phyloP scores from a whole-genome alignment of 2,888 invertebrate species.

The Silvanus unidentatus region DNA sequence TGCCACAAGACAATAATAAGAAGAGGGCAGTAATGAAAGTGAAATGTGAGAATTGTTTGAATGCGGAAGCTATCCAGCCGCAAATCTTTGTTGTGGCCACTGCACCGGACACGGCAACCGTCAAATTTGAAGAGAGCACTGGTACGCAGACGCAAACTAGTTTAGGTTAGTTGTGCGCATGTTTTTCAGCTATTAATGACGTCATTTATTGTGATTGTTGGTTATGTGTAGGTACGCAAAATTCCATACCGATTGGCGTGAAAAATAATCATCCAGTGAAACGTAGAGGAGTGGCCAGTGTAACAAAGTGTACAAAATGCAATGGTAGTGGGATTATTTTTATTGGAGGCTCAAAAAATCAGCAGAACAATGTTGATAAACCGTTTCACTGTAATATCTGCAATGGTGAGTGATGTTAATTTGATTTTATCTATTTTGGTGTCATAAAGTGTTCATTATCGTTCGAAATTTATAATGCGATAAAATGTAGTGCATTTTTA shows the following conservation, averaged over 20 bases:
- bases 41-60: conserved; percentile 45
- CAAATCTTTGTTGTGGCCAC: conserved; percentile 61
- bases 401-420: conserved; percentile 50
- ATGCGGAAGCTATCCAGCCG: conserved; percentile 45
- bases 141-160: conserved; percentile 38
- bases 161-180: conserved; percentile 25
- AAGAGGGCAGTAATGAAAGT: conserved; percentile 46
- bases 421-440: neutral
- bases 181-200: neutral
- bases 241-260: conserved; percentile 47
- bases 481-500: too few species aligned
- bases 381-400: conserved; percentile 86
- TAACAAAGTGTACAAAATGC: conserved; percentile 84
- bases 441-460: too few species aligned
- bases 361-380: conserved; percentile 63
- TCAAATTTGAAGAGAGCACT: conserved; percentile 42
- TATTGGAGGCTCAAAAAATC: conserved; percentile 62
- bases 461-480: too few species aligned
- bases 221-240: conserved; percentile 43
- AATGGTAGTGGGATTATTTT: conserved; percentile 84
- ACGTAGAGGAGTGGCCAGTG: conserved; percentile 73
- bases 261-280: conserved; percentile 68
- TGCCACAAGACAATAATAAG: conserved; percentile 45
- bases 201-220: neutral
- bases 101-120: conserved; percentile 38